phyloP scores from a whole-genome alignment of 2,888 invertebrate genomes.

The Callosobruchus maculatus region DNA sequence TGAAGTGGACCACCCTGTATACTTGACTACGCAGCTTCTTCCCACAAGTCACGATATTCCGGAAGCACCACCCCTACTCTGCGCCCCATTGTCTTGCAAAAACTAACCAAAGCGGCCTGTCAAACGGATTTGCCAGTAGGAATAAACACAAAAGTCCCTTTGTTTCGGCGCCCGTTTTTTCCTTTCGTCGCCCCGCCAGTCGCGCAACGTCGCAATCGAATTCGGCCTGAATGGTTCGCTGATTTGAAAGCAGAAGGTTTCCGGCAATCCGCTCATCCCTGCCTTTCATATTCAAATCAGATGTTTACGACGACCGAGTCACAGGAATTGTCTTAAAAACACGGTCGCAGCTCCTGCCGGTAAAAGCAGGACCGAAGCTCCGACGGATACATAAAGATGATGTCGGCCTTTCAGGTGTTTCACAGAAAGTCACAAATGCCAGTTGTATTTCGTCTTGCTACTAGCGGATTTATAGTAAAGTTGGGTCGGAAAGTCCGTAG shows the following conservation, averaged over 20 bases:
- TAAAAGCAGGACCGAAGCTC: not conserved
- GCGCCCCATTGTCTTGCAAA: not conserved
- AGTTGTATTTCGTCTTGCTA: no score
- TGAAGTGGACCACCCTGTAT: no score
- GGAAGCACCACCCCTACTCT: not conserved
- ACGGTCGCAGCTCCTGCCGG: not conserved
- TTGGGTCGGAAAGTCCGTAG: no score
- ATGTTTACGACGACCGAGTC: constrained; percentile 16
- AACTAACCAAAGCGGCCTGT: not conserved
- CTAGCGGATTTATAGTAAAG: no score
- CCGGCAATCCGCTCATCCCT: constrained; percentile 28
- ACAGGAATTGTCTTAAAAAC: constrained; percentile 9
- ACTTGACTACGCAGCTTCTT: not conserved
- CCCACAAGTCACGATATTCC: not conserved
- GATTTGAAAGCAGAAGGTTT: constrained; percentile 33
- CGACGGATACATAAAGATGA: not conserved
- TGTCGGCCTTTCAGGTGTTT: not conserved
- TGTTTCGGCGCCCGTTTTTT: not conserved
- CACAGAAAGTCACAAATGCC: not conserved
- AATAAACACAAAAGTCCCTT: not conserved
- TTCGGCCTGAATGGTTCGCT: constrained; percentile 32
- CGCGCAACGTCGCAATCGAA: constrained; percentile 12
- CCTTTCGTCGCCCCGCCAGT: not conserved
- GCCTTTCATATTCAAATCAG: constrained; percentile 35
- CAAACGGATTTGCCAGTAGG: not conserved